A percentile compares a stretch with the other conserved stretches of the same genome.
Conservation (phyloP, 2,113 vertebrate species). For the Menura novaehollandiae region DNA sequence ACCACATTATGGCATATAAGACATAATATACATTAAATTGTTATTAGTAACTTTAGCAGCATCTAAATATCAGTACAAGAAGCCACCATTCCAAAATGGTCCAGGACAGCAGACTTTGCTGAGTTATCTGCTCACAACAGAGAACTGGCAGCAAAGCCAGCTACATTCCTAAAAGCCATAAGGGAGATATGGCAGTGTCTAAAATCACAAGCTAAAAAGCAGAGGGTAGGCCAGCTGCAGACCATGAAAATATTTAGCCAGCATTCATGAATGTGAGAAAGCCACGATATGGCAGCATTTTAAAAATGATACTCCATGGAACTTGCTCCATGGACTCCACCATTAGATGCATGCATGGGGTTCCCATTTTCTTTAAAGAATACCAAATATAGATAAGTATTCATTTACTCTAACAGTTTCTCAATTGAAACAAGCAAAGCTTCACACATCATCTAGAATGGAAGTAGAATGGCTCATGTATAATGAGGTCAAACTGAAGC, state of each 20-base stretch:
- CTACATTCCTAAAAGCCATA: neutral
- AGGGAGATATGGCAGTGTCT: neutral
- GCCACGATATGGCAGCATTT: neutral
- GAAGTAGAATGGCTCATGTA: constrained; percentile 45
- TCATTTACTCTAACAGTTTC: constrained; percentile 37
- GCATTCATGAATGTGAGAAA: constrained; percentile 19
- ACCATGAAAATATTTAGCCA: constrained; percentile 15
- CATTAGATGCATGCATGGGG: constrained; percentile 13
- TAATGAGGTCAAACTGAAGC: constrained; percentile 55
- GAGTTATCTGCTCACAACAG: neutral
- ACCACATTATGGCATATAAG: constrained; percentile 18
- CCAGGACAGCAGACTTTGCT: neutral
- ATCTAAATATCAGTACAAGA: constrained; percentile 15
- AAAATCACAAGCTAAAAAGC: constrained; percentile 32
- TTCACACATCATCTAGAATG: constrained; percentile 46
- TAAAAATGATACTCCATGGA: neutral
- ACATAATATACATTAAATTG: neutral
- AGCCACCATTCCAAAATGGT: constrained; percentile 36
- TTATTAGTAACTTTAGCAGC: constrained; percentile 22
- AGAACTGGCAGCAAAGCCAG: neutral
- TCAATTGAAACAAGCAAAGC: constrained; percentile 61
- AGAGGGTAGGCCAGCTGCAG: constrained; percentile 10
- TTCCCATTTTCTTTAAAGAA: constrained; percentile 28
- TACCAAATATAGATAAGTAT: constrained; percentile 1
- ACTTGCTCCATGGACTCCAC: constrained; percentile 1